Evolutionary conservation across 2,888 invertebrate genomes (phyloP), one percentile per base, ranked within the genome.

Genomic region (Sipunculus nudus): DNA sequence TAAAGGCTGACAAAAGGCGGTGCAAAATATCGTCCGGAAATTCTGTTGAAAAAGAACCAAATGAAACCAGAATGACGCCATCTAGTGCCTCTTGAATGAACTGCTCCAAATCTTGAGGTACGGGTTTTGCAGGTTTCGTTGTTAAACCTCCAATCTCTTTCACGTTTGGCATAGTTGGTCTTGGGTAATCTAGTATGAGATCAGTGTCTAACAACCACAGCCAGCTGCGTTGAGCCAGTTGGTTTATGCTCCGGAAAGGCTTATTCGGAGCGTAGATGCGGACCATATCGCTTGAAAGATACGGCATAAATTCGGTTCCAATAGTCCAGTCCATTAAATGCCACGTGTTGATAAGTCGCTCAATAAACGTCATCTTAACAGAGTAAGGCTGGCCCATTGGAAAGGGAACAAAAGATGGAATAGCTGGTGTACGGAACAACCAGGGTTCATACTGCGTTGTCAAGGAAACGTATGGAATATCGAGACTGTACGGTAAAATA

Each of bases 91-190:
- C 21, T 19, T 28, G 29, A 2, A 61, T 46, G 32, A 60, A 64
- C 26, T 47, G 48, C 25, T 54, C 50, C 23, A 63, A 31, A 38
- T 63, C 62, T 10, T 32, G 46, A 21, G 59, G 31, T 16, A 65
- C 41, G 0, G 65, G 52, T 45, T 46, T 58, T 8, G 59, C 52
- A 6, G 62, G 62, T 35, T 39, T 28, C 3, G 56, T 55, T 6
- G 59, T 43, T 31, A 63, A 38, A 10, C 65, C 65, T 2, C 65
- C 65, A n/a, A 62, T 48, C n/a, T 57, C 23, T 28, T 63, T 53
- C 47, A 57, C 62, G 40, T 65, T 62, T n/a, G 65, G 59, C 61
- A 62, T 62, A 3, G 45, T 48, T 13, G 65, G 65, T 39, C 59
- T 35, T 3, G 65, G 53, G 31, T 59, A 65, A 26, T 65, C 65